phyloP scores from a whole-genome alignment of 2,113 vertebrate species.

The Vulpes lagopus region DNA sequence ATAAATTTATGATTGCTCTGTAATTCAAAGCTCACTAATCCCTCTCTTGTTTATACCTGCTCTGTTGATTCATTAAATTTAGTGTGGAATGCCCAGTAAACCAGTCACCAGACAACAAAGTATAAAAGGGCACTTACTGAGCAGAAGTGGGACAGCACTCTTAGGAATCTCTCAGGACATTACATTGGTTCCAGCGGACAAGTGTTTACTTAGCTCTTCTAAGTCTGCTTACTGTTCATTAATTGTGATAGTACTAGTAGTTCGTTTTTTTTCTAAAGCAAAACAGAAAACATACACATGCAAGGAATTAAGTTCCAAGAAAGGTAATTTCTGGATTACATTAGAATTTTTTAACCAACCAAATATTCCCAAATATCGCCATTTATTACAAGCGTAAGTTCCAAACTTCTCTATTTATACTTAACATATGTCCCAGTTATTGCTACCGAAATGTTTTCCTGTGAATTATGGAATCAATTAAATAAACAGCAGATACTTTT shows the following conservation, averaged over 20 bases:
- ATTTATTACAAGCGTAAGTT: background rate
- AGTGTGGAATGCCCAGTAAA: constrained; percentile 60
- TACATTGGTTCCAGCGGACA: background rate
- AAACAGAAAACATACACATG: background rate
- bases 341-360: background rate
- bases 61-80: constrained; percentile 68
- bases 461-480: background rate
- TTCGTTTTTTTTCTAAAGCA: constrained; percentile 45
- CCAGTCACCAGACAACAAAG: background rate
- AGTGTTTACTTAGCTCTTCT: constrained; percentile 65
- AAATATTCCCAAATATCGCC: background rate
- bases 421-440: background rate
- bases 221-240: constrained; percentile 57
- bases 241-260: constrained; percentile 64
- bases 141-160: constrained; percentile 35
- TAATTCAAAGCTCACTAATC: background rate
- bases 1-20: background rate
- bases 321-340: background rate
- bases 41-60: background rate
- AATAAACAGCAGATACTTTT: background rate
- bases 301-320: background rate
- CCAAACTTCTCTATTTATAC: background rate
- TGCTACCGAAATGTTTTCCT: background rate
- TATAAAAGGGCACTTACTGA: constrained; percentile 55
- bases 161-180: constrained; percentile 52